Evolutionary conservation across 2,113 vertebrate species (phyloP).

Genomic region (Hirundichthys speculiger): DNA sequence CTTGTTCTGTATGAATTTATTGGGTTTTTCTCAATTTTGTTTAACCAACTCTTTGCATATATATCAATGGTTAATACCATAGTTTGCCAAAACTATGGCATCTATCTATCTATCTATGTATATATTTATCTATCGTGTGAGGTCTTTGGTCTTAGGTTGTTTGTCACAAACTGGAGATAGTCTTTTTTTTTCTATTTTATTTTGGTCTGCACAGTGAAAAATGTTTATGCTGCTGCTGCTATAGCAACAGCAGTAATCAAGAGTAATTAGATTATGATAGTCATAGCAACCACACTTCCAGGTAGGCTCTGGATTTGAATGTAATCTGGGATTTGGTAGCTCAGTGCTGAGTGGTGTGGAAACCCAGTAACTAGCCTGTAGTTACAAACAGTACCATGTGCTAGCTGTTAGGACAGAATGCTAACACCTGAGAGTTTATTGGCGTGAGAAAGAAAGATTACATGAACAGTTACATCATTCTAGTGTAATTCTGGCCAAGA

Average conservation of each 20-base stretch:
- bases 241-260: conserved; percentile 9
- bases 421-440: background rate
- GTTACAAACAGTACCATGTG: conserved; percentile 14
- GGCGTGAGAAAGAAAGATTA: conserved; percentile 11
- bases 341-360: conserved; percentile 78
- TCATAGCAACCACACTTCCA: conserved; percentile 56
- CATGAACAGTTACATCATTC: conserved; percentile 33
- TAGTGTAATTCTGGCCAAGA: conserved; percentile 12
- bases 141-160: too few species aligned
- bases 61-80: too few species aligned
- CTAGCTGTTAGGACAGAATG: background rate
- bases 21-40: too few species aligned
- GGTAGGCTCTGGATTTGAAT: conserved; percentile 67
- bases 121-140: too few species aligned
- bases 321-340: conserved; percentile 78
- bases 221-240: background rate
- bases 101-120: too few species aligned
- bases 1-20: too few species aligned
- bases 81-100: too few species aligned
- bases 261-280: conserved; percentile 72
- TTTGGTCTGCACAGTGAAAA: background rate
- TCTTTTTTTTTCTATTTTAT: too few species aligned
- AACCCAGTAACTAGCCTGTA: conserved; percentile 64
- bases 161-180: too few species aligned
- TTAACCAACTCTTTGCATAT: too few species aligned